Conservation (phyloP, 2,888 invertebrate genomes). For the Caenorhabditis macrosperma region DNA sequence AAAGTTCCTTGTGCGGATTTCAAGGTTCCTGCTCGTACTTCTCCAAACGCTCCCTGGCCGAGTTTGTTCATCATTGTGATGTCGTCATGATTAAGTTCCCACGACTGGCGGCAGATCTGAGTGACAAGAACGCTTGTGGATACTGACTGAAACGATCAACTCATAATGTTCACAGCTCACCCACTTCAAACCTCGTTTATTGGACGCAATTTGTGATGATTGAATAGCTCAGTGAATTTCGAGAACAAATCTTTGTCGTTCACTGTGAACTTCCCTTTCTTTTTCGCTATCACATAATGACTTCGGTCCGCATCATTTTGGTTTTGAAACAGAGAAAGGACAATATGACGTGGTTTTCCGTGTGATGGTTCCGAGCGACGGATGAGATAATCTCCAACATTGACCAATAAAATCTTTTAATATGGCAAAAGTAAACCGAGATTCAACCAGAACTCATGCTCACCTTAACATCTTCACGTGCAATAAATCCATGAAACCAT, state of each 20-base stretch:
- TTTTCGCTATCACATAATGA: constrained; percentile 36
- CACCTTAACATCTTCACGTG: constrained; percentile 46
- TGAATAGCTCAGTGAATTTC: constrained; percentile 13
- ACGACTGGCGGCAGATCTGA: constrained; percentile 59
- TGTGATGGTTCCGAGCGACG: constrained; percentile 64
- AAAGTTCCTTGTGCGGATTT: neutral
- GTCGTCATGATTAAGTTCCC: constrained; percentile 71
- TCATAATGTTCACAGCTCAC: neutral
- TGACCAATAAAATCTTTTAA: constrained; percentile 52
- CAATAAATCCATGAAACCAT: constrained; percentile 44
- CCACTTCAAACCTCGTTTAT: constrained; percentile 1
- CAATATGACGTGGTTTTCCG: constrained; percentile 60
- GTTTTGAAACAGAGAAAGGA: constrained; percentile 61
- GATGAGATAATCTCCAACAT: constrained; percentile 67
- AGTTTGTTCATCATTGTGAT: constrained; percentile 67
- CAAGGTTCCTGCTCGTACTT: constrained; percentile 61
- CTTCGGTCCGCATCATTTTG: constrained; percentile 28
- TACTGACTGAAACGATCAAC: neutral
- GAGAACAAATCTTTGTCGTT: constrained; percentile 21
- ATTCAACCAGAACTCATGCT: neutral
- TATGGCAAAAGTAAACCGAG: neutral
- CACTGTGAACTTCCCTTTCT: constrained; percentile 20
- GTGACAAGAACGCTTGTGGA: constrained; percentile 9
- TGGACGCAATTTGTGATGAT: constrained; percentile 10
- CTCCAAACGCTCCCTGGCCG: constrained; percentile 76